Percentiles rank a stretch among this genome's conserved stretches.
phyloP scores from a whole-genome alignment of 2,113 vertebrate genomes.

The Sylvia atricapilla region DNA sequence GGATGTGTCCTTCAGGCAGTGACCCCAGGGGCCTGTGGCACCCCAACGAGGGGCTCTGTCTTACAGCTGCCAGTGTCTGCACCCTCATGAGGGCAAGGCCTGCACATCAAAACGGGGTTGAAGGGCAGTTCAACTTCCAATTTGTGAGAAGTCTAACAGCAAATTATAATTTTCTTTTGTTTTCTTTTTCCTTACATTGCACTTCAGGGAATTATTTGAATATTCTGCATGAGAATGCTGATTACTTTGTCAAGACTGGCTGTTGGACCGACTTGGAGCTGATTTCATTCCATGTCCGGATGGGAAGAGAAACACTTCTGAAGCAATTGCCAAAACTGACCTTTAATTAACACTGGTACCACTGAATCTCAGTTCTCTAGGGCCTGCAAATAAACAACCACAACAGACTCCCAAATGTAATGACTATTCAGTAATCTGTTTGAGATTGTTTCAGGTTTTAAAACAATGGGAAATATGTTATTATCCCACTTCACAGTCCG shows the following conservation, averaged over 20 bases:
- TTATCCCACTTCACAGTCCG: background rate
- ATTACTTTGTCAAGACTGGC: background rate
- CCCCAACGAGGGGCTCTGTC: fast-evolving
- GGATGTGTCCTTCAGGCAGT: background rate
- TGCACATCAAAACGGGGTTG: background rate
- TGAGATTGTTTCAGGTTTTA: background rate
- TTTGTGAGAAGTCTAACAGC: background rate
- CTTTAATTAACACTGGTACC: background rate
- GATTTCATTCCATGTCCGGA: background rate
- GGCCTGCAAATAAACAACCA: background rate
- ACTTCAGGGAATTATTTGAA: background rate
- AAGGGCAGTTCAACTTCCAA: background rate
- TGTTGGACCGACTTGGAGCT: background rate
- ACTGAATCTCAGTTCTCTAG: background rate
- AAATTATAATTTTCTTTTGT: background rate
- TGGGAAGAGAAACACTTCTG: background rate
- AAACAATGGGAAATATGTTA: background rate
- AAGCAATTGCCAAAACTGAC: background rate
- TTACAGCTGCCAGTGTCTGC: fast-evolving
- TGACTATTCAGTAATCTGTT: background rate
- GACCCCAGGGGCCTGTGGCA: background rate
- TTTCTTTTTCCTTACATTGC: background rate
- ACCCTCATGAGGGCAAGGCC: fast-evolving
- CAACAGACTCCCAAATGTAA: background rate
- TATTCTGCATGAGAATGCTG: background rate